These are phyloP conservation scores for Calameuta idolon DNA, from an alignment of 2,888 invertebrate species.

Conservation along the genomic window DNA sequence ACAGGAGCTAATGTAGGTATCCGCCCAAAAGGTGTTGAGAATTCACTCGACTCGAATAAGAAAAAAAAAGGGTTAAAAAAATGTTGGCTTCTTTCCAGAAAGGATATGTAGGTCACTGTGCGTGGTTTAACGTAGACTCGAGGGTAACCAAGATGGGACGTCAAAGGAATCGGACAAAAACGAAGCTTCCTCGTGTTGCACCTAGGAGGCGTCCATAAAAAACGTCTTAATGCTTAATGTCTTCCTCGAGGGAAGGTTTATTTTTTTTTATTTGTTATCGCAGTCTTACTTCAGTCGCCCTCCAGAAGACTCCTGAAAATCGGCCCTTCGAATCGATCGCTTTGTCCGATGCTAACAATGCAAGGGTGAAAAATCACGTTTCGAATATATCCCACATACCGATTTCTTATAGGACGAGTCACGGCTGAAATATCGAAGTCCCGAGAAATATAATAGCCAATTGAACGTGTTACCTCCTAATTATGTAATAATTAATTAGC, in stretches of 20 bases:
- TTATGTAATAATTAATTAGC: background rate
- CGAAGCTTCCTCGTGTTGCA: background rate
- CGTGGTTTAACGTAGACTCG: background rate
- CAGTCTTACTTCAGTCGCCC: background rate
- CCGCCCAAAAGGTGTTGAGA: constrained; percentile 21
- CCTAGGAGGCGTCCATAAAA: background rate
- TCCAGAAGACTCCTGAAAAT: background rate
- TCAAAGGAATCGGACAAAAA: background rate
- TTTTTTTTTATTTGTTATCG: background rate
- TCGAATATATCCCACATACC: background rate
- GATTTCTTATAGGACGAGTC: background rate
- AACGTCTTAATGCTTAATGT: background rate
- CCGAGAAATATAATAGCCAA: background rate
- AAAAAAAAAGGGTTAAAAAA: constrained; percentile 29
- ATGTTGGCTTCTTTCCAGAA: constrained; percentile 31
- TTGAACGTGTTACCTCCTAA: background rate
- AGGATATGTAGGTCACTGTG: constrained; percentile 25
- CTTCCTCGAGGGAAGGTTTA: background rate
- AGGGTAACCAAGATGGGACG: background rate
- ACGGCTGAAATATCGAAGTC: background rate
- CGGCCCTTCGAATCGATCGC: background rate
- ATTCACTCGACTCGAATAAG: constrained; percentile 31
- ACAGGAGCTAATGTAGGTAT: background rate
- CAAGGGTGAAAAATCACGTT: background rate
- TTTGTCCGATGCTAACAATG: background rate